Conservation (phyloP, 2,113 vertebrate genomes). For the Dascyllus trimaculatus region DNA sequence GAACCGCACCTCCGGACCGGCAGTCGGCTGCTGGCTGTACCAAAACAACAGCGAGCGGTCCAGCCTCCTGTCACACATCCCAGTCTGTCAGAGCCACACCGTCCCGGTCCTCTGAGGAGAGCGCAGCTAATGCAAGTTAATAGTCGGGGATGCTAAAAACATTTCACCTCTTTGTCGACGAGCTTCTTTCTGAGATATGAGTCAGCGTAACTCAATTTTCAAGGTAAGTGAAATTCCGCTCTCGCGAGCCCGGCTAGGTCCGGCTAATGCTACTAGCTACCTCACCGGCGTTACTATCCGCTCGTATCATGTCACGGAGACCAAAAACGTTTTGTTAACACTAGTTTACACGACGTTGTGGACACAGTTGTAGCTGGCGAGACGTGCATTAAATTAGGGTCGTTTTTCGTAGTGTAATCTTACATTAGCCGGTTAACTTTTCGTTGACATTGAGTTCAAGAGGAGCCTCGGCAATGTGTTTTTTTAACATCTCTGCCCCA, state of each 20-base stretch:
- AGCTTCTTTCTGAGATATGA: slow-evolving; percentile 65
- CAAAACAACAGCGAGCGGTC: slow-evolving; percentile 29
- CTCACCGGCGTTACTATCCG: not conserved
- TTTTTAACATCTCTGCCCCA: not conserved
- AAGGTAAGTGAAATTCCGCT: slow-evolving; percentile 65
- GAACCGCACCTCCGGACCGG: not conserved
- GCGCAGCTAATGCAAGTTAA: not conserved
- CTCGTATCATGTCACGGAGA: slow-evolving; percentile 38
- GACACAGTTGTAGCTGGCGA: not conserved
- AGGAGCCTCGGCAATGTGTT: not conserved
- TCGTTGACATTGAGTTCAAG: slow-evolving; percentile 54
- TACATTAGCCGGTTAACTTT: slow-evolving; percentile 29
- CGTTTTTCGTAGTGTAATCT: too few species aligned
- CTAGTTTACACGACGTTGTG: not conserved
- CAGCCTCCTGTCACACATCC: slow-evolving; percentile 35
- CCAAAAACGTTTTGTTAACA: not conserved
- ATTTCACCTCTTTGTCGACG: not conserved
- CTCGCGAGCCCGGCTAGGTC: slow-evolving; percentile 39
- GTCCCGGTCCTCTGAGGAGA: not conserved
- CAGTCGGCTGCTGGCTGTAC: not conserved
- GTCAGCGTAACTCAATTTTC: slow-evolving; percentile 37
- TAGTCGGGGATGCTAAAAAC: not conserved
- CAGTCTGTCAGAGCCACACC: slow-evolving; percentile 17
- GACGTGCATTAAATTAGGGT: too few species aligned
- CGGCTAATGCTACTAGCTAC: slow-evolving; percentile 48